A percentile compares a stretch with the other conserved stretches of the same genome.
These are phyloP conservation scores for Acronicta leporina DNA, from an alignment of 2,888 invertebrate species.

Conservation along the genomic window DNA sequence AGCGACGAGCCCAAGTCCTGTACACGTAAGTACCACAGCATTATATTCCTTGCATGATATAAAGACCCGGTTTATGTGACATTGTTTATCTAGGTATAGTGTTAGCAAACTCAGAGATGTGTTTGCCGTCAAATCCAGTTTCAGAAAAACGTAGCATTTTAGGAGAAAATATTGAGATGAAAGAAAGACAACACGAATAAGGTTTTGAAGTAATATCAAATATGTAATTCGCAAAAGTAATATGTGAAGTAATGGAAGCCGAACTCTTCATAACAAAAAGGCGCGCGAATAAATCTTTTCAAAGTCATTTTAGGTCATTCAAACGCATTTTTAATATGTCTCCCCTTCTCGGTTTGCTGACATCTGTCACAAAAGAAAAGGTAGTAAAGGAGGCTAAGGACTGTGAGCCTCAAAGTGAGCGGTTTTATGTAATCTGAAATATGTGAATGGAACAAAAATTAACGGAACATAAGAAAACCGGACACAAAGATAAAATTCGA, in stretches of 20 bases:
- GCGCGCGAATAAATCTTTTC: conserved; percentile 52
- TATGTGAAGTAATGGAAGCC: conserved; percentile 41
- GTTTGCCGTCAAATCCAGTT: too few species aligned
- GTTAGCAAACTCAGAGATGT: too few species aligned
- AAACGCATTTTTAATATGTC: conserved; percentile 78
- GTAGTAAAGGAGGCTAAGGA: conserved; percentile 61
- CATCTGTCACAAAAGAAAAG: conserved; percentile 76
- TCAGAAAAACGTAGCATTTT: too few species aligned
- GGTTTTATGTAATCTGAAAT: conserved; percentile 18
- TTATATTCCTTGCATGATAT: conserved; percentile 23
- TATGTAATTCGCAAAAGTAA: conserved; percentile 42
- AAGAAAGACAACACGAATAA: neutral
- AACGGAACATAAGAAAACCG: neutral
- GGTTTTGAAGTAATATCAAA: conserved; percentile 11
- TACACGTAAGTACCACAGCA: conserved; percentile 91
- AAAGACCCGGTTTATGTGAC: neutral
- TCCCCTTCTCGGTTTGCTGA: conserved; percentile 72
- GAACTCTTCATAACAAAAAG: conserved; percentile 43
- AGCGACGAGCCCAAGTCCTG: conserved; percentile 93
- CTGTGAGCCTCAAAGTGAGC: conserved; percentile 53
- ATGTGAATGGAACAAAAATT: neutral
- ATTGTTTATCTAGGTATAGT: conserved; percentile 3
- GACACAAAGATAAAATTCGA: too few species aligned
- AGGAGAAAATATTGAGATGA: neutral
- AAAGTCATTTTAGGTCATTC: conserved; percentile 69